Percentiles rank a stretch among this genome's conserved stretches.
These are phyloP conservation scores for Gnathonemus echidnorhynchus DNA, from an alignment of 2,113 vertebrate genomes.

Conservation along the genomic window DNA sequence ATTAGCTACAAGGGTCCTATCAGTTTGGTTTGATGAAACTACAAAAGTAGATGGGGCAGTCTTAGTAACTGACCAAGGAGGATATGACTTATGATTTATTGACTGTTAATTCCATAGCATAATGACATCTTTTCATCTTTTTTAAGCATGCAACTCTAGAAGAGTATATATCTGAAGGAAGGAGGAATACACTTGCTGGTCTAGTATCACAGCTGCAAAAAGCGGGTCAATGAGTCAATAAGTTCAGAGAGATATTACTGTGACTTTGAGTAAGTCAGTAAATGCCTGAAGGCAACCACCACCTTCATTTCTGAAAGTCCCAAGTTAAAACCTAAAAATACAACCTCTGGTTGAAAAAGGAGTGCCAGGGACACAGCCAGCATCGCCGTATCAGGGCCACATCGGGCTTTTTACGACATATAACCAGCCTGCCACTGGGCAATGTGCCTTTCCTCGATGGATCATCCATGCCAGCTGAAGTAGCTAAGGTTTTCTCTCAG, in stretches of 20 bases:
- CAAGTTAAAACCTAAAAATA: slow-evolving; percentile 16
- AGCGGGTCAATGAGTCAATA: background rate
- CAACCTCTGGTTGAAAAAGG: slow-evolving; percentile 3
- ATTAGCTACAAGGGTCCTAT: background rate
- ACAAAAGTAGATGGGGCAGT: background rate
- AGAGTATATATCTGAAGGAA: background rate
- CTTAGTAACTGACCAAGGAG: background rate
- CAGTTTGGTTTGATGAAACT: background rate
- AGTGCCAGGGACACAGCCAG: background rate
- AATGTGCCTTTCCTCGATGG: background rate
- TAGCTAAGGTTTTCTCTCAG: background rate
- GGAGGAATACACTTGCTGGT: background rate
- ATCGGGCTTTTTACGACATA: background rate
- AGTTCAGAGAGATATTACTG: background rate
- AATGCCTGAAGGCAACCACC: background rate
- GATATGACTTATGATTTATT: background rate
- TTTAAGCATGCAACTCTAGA: background rate
- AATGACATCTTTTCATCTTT: background rate
- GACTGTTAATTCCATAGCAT: background rate
- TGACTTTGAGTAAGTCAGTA: slow-evolving; percentile 6
- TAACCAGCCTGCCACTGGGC: background rate
- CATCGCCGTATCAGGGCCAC: background rate
- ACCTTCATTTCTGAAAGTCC: slow-evolving; percentile 8
- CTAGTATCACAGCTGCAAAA: background rate
- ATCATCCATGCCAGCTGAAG: background rate